phyloP scores from a whole-genome alignment of 2,888 invertebrate species.

The Alsophila aescularia region DNA sequence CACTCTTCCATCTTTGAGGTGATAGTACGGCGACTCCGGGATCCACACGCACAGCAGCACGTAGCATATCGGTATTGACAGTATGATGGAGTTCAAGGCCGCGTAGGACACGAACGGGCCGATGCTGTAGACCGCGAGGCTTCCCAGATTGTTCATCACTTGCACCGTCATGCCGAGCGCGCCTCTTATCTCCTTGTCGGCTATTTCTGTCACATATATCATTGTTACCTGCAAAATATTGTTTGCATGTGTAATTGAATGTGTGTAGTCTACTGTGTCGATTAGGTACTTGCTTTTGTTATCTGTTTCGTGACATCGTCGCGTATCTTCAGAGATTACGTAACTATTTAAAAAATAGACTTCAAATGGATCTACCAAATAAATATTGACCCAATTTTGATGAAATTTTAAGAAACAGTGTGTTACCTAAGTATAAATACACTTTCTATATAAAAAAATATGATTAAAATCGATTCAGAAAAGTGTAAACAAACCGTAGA shows the following conservation, averaged over 20 bases:
- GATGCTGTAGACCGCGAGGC: constrained; percentile 70
- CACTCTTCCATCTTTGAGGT: constrained; percentile 79
- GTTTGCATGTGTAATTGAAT: background rate
- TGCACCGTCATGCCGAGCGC: constrained; percentile 77
- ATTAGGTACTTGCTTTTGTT: background rate
- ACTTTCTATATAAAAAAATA: too few relatives aligned
- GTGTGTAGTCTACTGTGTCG: background rate
- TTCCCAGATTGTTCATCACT: constrained; percentile 77
- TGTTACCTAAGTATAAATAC: too few relatives aligned
- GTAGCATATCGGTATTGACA: constrained; percentile 76
- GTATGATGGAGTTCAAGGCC: constrained; percentile 69
- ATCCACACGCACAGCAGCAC: constrained; percentile 80
- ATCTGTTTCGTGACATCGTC: background rate
- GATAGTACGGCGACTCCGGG: constrained; percentile 86
- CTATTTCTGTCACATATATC: constrained; percentile 81
- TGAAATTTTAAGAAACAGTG: too few relatives aligned
- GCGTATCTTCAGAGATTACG: too few relatives aligned
- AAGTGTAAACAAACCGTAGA: too few relatives aligned
- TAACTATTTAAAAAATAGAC: too few relatives aligned
- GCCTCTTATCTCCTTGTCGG: constrained; percentile 79
- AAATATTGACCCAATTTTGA: too few relatives aligned
- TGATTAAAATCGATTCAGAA: too few relatives aligned
- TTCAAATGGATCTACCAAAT: too few relatives aligned
- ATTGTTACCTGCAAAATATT: constrained; percentile 71
- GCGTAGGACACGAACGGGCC: constrained; percentile 80